Conservation (phyloP, 2,888 invertebrate genomes). For the Alviniconcha strummeri region DNA sequence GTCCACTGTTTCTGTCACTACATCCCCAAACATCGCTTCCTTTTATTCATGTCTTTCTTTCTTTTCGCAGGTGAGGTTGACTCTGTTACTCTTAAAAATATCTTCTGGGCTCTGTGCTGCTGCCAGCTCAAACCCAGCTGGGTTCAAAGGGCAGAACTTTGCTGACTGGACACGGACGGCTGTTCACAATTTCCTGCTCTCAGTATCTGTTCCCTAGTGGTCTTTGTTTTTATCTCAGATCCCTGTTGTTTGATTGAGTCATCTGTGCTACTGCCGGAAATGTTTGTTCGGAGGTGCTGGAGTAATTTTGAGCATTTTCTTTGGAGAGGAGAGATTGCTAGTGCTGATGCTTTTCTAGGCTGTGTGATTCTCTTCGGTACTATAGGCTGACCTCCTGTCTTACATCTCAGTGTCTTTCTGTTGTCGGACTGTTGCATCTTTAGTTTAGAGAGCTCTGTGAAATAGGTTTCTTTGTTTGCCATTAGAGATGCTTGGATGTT, state of each 20-base stretch:
- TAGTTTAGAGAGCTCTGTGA: not conserved
- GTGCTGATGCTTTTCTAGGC: not conserved
- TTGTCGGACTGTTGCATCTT: not conserved
- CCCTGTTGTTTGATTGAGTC: not conserved
- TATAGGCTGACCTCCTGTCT: not conserved
- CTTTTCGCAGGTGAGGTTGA: not conserved
- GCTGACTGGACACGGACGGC: not conserved
- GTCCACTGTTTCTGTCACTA: not conserved
- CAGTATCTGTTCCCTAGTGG: not conserved
- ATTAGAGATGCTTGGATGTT: not conserved
- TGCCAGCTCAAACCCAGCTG: not conserved
- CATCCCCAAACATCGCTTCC: not conserved
- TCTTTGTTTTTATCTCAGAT: not conserved
- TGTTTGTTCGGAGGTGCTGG: not conserved
- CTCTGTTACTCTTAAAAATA: not conserved
- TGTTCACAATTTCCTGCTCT: not conserved
- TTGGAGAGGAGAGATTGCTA: not conserved
- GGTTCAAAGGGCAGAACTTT: not conserved
- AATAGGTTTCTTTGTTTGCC: not conserved
- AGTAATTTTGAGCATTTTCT: not conserved
- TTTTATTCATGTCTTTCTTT: not conserved
- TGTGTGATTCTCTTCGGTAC: not conserved
- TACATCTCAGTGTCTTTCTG: not conserved
- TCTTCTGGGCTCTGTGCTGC: not conserved
- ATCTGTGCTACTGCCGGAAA: not conserved